Evolutionary conservation across 1,140 invertebrate species (phyloP).

Genomic region (Leptoteleia sp.): DNA sequence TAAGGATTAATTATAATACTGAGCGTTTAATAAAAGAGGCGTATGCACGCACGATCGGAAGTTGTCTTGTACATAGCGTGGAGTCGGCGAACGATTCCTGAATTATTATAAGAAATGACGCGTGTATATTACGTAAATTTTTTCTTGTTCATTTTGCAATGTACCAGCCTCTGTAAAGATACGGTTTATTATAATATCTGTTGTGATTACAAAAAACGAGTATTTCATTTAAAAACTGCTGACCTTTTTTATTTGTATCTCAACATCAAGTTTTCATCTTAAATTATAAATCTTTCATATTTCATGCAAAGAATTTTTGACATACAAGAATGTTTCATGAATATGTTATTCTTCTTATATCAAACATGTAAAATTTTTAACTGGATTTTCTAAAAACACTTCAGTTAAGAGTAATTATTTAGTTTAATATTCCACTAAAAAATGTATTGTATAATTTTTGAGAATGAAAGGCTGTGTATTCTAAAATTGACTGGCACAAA

Average conservation of each 20-base stretch:
- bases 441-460: too few relatives aligned
- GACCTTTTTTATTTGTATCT: background rate
- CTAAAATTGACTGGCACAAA: too few relatives aligned
- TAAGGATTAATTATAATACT: slow-evolving; percentile 19
- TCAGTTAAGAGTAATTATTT: too few relatives aligned
- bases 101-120: slow-evolving; percentile 72
- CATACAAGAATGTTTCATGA: too few relatives aligned
- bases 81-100: slow-evolving; percentile 71
- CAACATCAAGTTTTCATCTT: too few relatives aligned
- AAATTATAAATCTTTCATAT: too few relatives aligned
- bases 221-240: background rate
- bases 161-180: slow-evolving; percentile 79
- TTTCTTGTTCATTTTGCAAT: slow-evolving; percentile 77
- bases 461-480: too few relatives aligned
- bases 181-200: slow-evolving; percentile 79
- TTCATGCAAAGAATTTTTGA: background rate
- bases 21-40: slow-evolving; percentile 30
- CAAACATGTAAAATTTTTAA: too few relatives aligned
- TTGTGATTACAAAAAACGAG: slow-evolving; percentile 57
- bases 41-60: slow-evolving; percentile 26
- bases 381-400: too few relatives aligned
- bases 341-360: too few relatives aligned
- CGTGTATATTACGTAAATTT: slow-evolving; percentile 77
- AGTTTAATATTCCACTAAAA: too few relatives aligned
- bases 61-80: slow-evolving; percentile 73